Evolutionary conservation across 2,888 invertebrate species (phyloP).

Genomic region (Drosophila koepferae): DNA sequence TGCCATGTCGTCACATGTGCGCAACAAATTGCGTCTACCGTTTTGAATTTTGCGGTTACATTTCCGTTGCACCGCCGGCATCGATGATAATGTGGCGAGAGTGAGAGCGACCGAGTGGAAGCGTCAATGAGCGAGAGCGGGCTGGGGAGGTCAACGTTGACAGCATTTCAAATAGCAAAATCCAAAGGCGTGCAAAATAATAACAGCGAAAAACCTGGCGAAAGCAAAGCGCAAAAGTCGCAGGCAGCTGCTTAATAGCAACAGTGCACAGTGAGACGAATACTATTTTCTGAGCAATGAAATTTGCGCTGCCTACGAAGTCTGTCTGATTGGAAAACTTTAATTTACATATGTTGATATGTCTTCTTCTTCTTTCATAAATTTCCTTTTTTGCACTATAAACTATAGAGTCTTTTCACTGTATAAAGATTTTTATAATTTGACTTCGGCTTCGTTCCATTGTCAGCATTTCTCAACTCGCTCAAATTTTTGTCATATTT

Average conservation of each 20-base stretch:
- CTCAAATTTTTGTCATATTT: conserved; percentile 2
- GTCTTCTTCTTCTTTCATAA: not conserved
- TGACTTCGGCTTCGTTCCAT: not conserved
- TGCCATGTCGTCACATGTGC: conserved; percentile 63
- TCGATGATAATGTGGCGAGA: conserved; percentile 37
- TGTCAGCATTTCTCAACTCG: not conserved
- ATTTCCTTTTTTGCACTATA: not conserved
- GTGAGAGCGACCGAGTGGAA: not conserved
- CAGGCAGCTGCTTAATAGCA: conserved; percentile 16
- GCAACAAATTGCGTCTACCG: conserved; percentile 80
- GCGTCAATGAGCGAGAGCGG: not conserved
- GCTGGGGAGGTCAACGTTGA: conserved; percentile 47
- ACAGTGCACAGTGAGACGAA: conserved; percentile 32
- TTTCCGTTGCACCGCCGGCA: conserved; percentile 69
- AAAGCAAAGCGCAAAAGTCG: conserved; percentile 23
- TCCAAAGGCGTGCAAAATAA: conserved; percentile 51
- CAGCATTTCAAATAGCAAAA: conserved; percentile 72
- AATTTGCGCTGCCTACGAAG: not conserved
- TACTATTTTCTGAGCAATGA: not conserved
- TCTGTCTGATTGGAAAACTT: no score
- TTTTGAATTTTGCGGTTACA: conserved; percentile 77
- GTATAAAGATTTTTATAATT: conserved; percentile 6
- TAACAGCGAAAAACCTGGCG: conserved; percentile 37
- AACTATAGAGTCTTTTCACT: not conserved
- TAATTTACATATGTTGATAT: not conserved